Evolutionary conservation across 2,113 vertebrate species (phyloP).

Genomic region (Nerophis lumbriciformis): DNA sequence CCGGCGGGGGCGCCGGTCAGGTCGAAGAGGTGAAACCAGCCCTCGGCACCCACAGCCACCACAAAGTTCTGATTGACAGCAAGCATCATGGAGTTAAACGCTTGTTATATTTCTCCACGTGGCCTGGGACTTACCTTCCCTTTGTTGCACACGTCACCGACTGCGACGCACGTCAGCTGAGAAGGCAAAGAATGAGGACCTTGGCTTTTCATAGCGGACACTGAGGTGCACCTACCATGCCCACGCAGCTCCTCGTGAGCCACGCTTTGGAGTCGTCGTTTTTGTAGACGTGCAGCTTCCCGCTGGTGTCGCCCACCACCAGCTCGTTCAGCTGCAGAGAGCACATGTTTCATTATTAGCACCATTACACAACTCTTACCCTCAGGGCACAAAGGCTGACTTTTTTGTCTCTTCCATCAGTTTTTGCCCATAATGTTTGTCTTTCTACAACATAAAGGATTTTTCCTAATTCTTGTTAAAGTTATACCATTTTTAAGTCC

Average conservation of each 20-base stretch:
- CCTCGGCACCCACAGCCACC: constrained; percentile 90
- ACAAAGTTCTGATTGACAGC: constrained; percentile 79
- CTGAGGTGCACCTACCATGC: constrained; percentile 76
- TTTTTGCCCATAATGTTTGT: too few species aligned
- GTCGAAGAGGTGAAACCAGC: constrained; percentile 96
- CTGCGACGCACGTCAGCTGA: constrained; percentile 90
- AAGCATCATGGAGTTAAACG: neutral
- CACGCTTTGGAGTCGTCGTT: constrained; percentile 88
- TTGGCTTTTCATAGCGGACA: neutral
- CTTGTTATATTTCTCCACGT: neutral
- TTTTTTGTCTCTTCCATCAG: too few species aligned
- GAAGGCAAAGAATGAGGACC: constrained; percentile 29
- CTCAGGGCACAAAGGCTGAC: too few species aligned
- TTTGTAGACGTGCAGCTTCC: constrained; percentile 89
- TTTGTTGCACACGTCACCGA: constrained; percentile 93
- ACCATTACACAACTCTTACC: too few species aligned
- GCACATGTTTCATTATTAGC: too few species aligned
- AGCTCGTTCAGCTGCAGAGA: constrained; percentile 84
- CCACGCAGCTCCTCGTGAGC: constrained; percentile 82
- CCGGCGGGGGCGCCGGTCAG: constrained; percentile 62
- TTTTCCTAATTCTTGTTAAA: too few species aligned
- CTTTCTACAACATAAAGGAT: too few species aligned
- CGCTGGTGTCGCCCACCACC: constrained; percentile 91
- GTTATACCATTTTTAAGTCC: too few species aligned
- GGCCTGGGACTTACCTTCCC: constrained; percentile 77